phyloP scores from a whole-genome alignment of 2,113 vertebrate genomes.

The Odocoileus virginianus region DNA sequence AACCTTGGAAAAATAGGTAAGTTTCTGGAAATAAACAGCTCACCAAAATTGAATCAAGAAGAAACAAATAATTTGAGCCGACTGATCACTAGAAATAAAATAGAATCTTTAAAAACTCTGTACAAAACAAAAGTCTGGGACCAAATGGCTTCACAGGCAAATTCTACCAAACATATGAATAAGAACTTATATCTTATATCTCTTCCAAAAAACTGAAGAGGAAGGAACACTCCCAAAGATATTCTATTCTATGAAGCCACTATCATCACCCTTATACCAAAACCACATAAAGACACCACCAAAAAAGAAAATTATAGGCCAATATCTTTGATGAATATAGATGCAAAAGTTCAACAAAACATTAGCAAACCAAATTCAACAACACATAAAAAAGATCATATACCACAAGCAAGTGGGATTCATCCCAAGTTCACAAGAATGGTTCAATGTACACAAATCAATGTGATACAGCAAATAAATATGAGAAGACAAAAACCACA shows the following conservation, averaged over 20 bases:
- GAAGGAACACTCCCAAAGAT: background rate
- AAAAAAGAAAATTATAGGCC: background rate
- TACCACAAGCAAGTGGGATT: background rate
- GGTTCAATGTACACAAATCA: background rate
- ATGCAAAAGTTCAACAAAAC: background rate
- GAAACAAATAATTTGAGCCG: background rate
- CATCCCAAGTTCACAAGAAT: background rate
- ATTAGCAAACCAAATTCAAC: background rate
- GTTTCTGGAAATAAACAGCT: background rate
- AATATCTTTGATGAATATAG: background rate
- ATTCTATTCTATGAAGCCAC: background rate
- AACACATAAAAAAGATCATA: background rate
- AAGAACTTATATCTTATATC: background rate
- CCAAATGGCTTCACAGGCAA: background rate
- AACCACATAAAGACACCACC: background rate
- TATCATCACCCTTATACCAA: background rate
- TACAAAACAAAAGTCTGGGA: background rate
- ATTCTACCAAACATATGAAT: background rate
- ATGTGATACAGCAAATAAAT: background rate
- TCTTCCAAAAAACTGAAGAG: background rate
- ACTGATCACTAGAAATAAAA: background rate
- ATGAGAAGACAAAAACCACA: background rate
- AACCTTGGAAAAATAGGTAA: background rate
- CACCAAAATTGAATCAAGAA: background rate
- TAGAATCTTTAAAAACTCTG: background rate